A percentile compares a stretch with the other conserved stretches of the same genome.
These are phyloP conservation scores for Takifugu bimaculatus DNA, from an alignment of 2,113 vertebrate species.

Conservation along the genomic window DNA sequence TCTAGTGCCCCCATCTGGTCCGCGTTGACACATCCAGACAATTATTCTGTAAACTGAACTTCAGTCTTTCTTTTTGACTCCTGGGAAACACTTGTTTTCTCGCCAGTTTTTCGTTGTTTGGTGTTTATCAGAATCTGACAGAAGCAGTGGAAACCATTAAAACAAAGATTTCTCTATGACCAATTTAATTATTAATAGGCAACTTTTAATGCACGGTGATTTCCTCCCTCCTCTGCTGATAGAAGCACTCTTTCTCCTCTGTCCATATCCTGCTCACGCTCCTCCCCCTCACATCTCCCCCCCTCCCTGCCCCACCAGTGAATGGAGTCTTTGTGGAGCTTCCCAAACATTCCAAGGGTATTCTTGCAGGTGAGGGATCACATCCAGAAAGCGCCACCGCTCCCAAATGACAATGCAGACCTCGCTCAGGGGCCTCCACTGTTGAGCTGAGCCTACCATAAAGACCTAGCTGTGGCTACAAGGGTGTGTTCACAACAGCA, in stretches of 20 bases:
- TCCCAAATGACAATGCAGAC: neutral
- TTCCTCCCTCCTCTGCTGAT: conserved; percentile 11
- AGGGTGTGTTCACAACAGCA: conserved; percentile 40
- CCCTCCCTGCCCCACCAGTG: conserved; percentile 30
- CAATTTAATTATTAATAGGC: conserved; percentile 20
- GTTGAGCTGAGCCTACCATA: conserved; percentile 3
- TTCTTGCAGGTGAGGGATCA: conserved; percentile 59
- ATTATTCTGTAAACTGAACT: too few relatives aligned
- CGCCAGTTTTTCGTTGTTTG: too few relatives aligned
- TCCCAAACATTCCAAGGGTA: conserved; percentile 59
- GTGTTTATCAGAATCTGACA: too few relatives aligned
- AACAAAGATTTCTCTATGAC: neutral
- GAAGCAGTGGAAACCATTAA: too few relatives aligned
- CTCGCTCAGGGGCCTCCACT: neutral
- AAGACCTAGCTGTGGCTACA: conserved; percentile 9
- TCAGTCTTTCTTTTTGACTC: neutral
- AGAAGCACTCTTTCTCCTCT: conserved; percentile 31
- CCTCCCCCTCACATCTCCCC: conserved; percentile 51
- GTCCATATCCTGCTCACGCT: conserved; percentile 29
- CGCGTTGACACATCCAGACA: neutral
- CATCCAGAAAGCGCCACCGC: conserved; percentile 9
- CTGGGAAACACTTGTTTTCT: neutral
- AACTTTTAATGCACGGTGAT: conserved; percentile 24
- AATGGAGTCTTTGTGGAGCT: conserved; percentile 67
- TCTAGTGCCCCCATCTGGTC: conserved; percentile 41